Base-by-base conservation (phyloP, 1,140 invertebrate genomes). In the Amyelois transitella region DNA sequence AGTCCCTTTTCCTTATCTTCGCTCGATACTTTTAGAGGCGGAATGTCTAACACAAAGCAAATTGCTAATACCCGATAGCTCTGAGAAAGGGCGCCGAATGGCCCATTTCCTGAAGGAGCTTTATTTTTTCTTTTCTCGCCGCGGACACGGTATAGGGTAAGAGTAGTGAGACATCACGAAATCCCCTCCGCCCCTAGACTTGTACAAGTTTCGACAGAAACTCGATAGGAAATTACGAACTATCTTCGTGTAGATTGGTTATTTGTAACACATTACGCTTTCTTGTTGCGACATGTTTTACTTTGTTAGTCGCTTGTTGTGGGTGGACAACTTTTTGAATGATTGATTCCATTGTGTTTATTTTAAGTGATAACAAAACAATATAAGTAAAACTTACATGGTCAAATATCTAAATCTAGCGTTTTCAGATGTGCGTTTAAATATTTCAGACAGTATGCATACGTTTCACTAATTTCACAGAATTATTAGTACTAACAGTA, bases 1-100 rank as follows among this genome's bases (percentile, higher is more conserved):
- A 65, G 59, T 59, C 58, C 56, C 54, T 51, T 63, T 64, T 57
- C 63, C 66, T 66, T 61, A 64, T 69, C 63, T 61, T 45, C 51
- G 44, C 32, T 19, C 62, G 52, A 70, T 67, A 73, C 64, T 69
- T 72, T 67, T 59, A 62, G 60, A 60, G 50, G 45, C 58, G 58
- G 62, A 64, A 59, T 60, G 59, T 62, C 66, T 67, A 62, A 65
- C 67, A 68, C 67, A 74, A 72, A 74, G 75, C 67, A 72, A 76
- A 76, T 72, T 74, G 73, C 62, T 75, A 70, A 68, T 71, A 72
- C 68, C 62, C 67, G 64, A 75, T 70, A 64, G 64, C 62, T 62
- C 53, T 59, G 51, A 49, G 55, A 72, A 74, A 73, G 70, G 66
- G 66, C 65, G 55, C 51, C 51, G 61, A 74, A 76, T 74, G 62